These are phyloP conservation scores for Camelus dromedarius DNA, from an alignment of 2,113 vertebrate genomes.

Conservation along the genomic window DNA sequence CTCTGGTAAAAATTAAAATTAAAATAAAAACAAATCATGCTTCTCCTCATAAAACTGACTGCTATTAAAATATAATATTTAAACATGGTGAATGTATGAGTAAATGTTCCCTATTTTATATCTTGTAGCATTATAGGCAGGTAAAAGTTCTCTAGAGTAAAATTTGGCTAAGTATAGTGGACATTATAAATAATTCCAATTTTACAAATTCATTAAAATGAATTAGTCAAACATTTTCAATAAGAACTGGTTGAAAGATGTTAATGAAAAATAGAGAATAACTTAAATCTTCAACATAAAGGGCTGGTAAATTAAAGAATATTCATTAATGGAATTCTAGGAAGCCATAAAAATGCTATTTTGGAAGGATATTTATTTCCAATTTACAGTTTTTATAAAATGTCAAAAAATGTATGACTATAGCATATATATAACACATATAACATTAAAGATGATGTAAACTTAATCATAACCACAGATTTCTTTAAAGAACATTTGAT, in stretches of 20 bases:
- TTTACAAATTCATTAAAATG: background rate
- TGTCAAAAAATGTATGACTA: background rate
- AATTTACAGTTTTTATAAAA: background rate
- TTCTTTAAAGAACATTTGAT: background rate
- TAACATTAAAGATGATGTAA: background rate
- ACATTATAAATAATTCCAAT: background rate
- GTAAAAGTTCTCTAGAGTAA: background rate
- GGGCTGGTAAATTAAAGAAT: background rate
- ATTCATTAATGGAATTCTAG: background rate
- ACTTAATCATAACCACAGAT: background rate
- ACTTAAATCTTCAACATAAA: background rate
- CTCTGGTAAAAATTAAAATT: background rate
- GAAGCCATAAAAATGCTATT: background rate
- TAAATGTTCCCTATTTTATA: background rate
- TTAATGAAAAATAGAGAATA: background rate
- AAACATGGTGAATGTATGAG: background rate
- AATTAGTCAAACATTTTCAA: background rate
- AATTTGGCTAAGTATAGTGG: background rate
- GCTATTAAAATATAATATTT: background rate
- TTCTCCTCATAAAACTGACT: background rate
- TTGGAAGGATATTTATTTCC: background rate
- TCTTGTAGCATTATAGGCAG: background rate
- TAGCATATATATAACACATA: background rate
- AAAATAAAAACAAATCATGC: background rate
- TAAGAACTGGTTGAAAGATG: background rate